Base-by-base conservation (phyloP, 2,797 vertebrate species). In the Limosa lapponica region DNA sequence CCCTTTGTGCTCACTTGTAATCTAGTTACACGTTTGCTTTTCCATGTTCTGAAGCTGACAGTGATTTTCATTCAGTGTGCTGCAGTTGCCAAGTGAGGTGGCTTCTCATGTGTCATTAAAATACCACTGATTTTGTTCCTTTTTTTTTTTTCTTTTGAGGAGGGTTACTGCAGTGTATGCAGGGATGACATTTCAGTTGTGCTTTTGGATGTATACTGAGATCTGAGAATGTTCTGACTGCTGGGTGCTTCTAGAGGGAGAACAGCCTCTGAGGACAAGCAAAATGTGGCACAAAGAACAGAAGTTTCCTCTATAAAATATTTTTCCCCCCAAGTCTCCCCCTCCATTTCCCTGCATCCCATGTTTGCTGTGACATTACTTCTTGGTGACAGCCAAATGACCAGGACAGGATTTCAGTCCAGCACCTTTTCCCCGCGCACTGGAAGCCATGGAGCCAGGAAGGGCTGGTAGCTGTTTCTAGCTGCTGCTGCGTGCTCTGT, bases 371-470 rank as follows among this genome's bases (percentile, higher is more conserved):
- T 62, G 19, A 5, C 10, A 8, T 41, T 17, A 10, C 34, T 71
- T 71, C 25, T 23, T 32, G 43, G 52, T 54, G 81, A 19, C 32
- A 39, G 27, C 41, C 25, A 6, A 13, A 9, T 3, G 18, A 16
- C 8, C 9, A 24, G 46, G 34, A 49, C 13, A 13, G 59, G 55
- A 7, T 66, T 84, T 55, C 48, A 41, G 25, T 7, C 27, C 18
- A 2, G 1, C 19, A 7, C 59, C 43, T 18, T 16, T 34, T 71
- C 59, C 65, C 44, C 25, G 10, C 16, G 5, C 0, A 0, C 20
- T 43, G 71, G 41, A 8, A n/a, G 19, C 32, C 12, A 43, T 5
- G n/a, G n/a, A 27, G 44, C 44, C 28, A 30, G 28, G n/a, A 73
- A 13, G 25, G 34, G n/a, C 51, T 85, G 25, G 39, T 43, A 8